phyloP scores from a whole-genome alignment of 2,113 vertebrate species.

The Perognathus longimembris region DNA sequence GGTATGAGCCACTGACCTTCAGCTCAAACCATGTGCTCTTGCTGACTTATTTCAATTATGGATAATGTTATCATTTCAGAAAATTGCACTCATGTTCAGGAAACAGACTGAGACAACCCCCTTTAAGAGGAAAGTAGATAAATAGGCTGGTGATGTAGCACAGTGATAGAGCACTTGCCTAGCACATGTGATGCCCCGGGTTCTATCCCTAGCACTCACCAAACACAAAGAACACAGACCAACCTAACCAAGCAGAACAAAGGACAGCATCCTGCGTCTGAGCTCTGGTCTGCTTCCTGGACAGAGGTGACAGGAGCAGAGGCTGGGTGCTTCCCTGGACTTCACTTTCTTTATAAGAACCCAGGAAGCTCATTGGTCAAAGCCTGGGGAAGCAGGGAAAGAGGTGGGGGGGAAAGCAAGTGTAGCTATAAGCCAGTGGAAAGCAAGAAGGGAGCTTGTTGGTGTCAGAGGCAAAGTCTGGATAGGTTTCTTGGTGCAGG shows the following conservation, averaged over 20 bases:
- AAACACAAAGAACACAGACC: background rate
- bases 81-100: background rate
- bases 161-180: background rate
- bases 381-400: background rate
- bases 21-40: background rate
- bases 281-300: background rate
- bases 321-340: background rate
- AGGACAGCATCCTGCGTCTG: background rate
- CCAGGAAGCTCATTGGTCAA: background rate
- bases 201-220: background rate
- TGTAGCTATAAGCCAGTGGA: background rate
- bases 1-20: no score
- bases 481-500: accelerated
- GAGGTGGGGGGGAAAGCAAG: background rate
- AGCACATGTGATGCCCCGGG: background rate
- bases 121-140: background rate
- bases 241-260: background rate
- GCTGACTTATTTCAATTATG: background rate
- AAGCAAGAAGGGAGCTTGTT: background rate
- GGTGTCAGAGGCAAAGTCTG: background rate
- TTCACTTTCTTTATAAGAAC: background rate
- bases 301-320: background rate
- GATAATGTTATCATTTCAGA: background rate
- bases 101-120: background rate
- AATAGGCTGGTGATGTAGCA: background rate